A percentile compares a stretch with the other conserved stretches of the same genome.
Evolutionary conservation across 2,113 vertebrate genomes (phyloP).

Genomic region (Notarius quadriscutis): DNA sequence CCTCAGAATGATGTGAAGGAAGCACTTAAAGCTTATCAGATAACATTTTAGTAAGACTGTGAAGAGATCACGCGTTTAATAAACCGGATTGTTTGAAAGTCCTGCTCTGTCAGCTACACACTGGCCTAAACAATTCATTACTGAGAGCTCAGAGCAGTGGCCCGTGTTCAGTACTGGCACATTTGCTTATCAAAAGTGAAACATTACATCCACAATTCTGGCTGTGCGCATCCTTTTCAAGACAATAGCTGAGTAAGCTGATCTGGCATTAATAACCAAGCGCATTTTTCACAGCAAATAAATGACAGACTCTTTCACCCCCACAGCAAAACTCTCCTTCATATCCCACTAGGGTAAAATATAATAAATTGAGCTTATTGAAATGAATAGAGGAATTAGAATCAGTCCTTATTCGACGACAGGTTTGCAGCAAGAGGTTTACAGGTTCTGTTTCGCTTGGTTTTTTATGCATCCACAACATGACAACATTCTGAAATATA

Average conservation of each 20-base stretch:
- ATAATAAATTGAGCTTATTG: neutral
- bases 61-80: conserved; percentile 6
- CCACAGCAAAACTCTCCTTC: conserved; percentile 31
- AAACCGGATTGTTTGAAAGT: conserved; percentile 15
- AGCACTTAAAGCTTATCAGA: conserved; percentile 34
- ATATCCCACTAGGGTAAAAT: conserved; percentile 18
- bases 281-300: conserved; percentile 25
- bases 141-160: conserved; percentile 28
- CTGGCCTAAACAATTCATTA: conserved; percentile 27
- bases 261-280: conserved; percentile 34
- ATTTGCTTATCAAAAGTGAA: conserved; percentile 46
- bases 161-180: conserved; percentile 33
- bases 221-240: neutral
- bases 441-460: neutral
- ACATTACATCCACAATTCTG: conserved; percentile 16
- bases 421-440: neutral
- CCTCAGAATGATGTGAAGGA: conserved; percentile 5
- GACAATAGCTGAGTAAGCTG: conserved; percentile 43
- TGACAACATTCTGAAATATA: neutral
- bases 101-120: conserved; percentile 5
- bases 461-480: neutral
- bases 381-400: conserved; percentile 7
- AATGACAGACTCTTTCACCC: conserved; percentile 3
- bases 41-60: conserved; percentile 12
- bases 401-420: neutral